Conservation (phyloP, 2,113 vertebrate species). For the Plestiodon gilberti region DNA sequence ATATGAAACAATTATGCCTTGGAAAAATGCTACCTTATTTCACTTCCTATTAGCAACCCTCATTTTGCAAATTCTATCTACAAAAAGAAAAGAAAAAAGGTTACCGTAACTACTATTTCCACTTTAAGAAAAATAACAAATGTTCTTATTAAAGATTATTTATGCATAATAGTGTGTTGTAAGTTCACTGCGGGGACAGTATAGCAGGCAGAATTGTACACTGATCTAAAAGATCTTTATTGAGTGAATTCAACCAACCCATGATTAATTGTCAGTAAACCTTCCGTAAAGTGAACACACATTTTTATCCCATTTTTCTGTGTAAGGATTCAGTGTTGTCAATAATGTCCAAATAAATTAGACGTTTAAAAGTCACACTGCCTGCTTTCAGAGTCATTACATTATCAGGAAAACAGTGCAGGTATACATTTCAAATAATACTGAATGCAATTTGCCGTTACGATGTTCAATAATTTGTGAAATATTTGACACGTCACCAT, state of each 20-base stretch:
- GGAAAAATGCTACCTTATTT: background rate
- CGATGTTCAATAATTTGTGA: background rate
- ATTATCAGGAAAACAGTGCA: background rate
- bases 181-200: background rate
- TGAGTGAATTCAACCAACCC: background rate
- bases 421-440: accelerated
- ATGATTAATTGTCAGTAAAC: background rate
- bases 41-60: conserved; percentile 22
- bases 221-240: background rate
- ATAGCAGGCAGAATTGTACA: background rate
- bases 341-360: background rate
- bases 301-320: background rate
- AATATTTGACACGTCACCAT: background rate
- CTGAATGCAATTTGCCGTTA: background rate
- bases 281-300: background rate
- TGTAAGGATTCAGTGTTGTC: no score
- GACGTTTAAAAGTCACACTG: background rate
- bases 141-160: background rate
- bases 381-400: background rate
- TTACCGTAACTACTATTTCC: conserved; percentile 16
- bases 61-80: background rate
- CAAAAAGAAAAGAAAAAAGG: background rate
- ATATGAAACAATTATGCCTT: background rate
- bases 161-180: background rate
- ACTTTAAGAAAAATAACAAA: conserved; percentile 19